Conservation (phyloP, 2,797 vertebrate genomes). For the Lepilemur ruficaudatus region DNA sequence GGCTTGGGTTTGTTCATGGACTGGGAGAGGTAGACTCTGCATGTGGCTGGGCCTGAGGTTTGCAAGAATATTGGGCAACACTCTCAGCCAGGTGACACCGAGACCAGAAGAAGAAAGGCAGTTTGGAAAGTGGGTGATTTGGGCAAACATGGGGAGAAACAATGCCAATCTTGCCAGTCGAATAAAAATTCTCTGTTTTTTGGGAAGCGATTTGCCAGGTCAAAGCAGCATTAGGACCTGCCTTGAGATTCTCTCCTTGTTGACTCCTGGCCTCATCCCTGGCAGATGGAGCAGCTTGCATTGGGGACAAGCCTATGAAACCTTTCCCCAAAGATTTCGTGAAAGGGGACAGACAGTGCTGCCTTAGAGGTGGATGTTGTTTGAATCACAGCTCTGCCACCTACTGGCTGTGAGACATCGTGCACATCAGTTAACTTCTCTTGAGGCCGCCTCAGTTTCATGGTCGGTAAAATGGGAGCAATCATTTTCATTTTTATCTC, state of each 20-base stretch:
- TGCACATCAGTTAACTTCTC: not conserved
- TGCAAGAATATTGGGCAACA: not conserved
- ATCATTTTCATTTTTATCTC: not conserved
- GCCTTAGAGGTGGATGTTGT: not conserved
- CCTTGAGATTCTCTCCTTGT: not conserved
- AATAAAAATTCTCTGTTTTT: not conserved
- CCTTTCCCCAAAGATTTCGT: not conserved
- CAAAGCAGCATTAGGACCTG: not conserved
- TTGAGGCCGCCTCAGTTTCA: not conserved
- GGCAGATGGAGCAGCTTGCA: too few relatives aligned
- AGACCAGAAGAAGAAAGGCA: not conserved
- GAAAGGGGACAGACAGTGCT: not conserved
- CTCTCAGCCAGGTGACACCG: not conserved
- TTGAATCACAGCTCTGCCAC: constrained; percentile 62
- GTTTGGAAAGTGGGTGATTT: not conserved
- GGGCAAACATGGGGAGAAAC: not conserved
- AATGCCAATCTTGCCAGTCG: not conserved
- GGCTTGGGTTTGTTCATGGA: not conserved
- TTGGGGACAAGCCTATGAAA: not conserved
- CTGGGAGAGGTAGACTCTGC: not conserved
- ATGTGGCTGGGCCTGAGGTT: not conserved
- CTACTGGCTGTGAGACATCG: constrained; percentile 52
- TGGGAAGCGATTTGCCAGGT: not conserved
- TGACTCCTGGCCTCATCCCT: too few relatives aligned
- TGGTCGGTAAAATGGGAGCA: not conserved